A percentile compares a stretch with the other conserved stretches of the same genome.
phyloP scores from a whole-genome alignment of 2,888 invertebrate species.

The Caenorhabditis afra region DNA sequence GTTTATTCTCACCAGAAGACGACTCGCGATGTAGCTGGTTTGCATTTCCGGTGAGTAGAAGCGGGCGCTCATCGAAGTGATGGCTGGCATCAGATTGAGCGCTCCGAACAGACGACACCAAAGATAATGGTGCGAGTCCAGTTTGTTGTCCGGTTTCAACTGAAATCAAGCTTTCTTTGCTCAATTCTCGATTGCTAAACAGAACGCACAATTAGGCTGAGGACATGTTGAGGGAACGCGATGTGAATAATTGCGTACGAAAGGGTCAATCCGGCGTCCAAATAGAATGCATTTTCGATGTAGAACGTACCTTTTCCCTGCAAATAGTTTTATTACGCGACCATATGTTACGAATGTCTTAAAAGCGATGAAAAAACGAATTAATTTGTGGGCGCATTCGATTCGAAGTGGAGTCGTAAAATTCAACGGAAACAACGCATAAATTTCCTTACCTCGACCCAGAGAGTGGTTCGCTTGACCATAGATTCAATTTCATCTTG shows the following conservation, averaged over 20 bases:
- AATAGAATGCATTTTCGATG: slow-evolving; percentile 71
- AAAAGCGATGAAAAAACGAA: not conserved
- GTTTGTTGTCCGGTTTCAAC: slow-evolving; percentile 72
- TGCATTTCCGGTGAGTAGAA: slow-evolving; percentile 68
- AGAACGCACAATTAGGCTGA: slow-evolving; percentile 71
- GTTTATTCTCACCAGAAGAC: slow-evolving; percentile 69
- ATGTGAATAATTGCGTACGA: slow-evolving; percentile 74
- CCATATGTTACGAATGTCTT: slow-evolving; percentile 51
- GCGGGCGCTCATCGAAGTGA: slow-evolving; percentile 71
- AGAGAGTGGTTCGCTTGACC: slow-evolving; percentile 72
- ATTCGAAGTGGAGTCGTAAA: not conserved
- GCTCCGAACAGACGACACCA: slow-evolving; percentile 76
- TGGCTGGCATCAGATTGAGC: slow-evolving; percentile 65
- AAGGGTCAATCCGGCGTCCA: slow-evolving; percentile 71
- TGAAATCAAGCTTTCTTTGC: slow-evolving; percentile 37
- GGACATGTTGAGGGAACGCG: slow-evolving; percentile 75
- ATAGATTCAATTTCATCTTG: slow-evolving; percentile 71
- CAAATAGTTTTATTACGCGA: slow-evolving; percentile 19
- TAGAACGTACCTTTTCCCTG: slow-evolving; percentile 68
- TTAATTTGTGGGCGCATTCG: slow-evolving; percentile 15
- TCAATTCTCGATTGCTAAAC: not conserved
- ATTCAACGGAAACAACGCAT: not conserved
- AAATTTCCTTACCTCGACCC: slow-evolving; percentile 66
- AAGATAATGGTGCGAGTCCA: slow-evolving; percentile 75
- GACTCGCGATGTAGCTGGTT: slow-evolving; percentile 68